Evolutionary conservation across 2,888 invertebrate species (phyloP), one percentile per base, ranked within the genome.

Genomic region (Nymphalis c-album): DNA sequence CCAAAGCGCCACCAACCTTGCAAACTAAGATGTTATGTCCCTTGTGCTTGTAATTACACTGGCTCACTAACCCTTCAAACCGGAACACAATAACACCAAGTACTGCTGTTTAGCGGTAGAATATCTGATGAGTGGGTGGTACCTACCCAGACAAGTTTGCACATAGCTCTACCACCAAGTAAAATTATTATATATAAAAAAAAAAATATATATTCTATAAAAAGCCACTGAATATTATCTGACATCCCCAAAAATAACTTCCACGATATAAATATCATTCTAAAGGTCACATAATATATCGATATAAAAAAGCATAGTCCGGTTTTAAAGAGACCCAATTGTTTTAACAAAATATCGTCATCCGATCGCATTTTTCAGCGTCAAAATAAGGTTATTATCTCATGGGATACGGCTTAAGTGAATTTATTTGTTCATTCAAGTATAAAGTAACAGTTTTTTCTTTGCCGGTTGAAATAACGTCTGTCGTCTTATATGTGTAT

Each of bases 371-470:
- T 81, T 82, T 82, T 80, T 82, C 78, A 78, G 78, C 78, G 78
- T 80, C 78, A 82, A 84, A 85, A 85, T 84, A 82, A 81, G 83
- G 81, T 82, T 86, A 85, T 85, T 85, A 85, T 84, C 83, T 80
- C 77, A 74, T 75, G 78, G 76, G 77, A 75, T 79, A 82, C 81
- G 82, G 78, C 78, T 86, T 84, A 84, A 85, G 80, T 79, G 80
- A 85, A 88, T 88, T 88, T 88, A 88, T 88, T 79, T 77, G 81
- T 83, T 81, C 86, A 85, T 87, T 85, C 85, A 82, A 82, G 85
- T 84, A 87, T 88, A 88, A 88, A 88, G 83, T 83, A 81, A 72
- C 60, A 74, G 73, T 78, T 78, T 80, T 77, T 78, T 81, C 73
- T 73, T 74, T 71, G 67, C 64, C 76, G 70, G 76, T 77, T 81